phyloP scores from a whole-genome alignment of 2,797 vertebrate genomes.

The Orestias chungarensis region DNA sequence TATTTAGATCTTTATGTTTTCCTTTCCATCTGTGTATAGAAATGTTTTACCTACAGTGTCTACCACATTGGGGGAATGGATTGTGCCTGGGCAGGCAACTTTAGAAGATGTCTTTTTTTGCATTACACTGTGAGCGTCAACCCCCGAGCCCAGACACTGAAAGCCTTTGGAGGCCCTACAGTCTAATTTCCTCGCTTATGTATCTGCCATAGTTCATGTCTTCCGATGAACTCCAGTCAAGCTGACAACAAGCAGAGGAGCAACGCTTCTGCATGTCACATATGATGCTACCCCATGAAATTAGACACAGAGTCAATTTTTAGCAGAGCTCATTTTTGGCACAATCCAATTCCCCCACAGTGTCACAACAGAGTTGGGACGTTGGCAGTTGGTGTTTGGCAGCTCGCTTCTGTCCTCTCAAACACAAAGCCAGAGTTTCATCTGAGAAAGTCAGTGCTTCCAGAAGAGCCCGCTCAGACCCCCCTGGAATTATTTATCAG shows the following conservation, averaged over 20 bases:
- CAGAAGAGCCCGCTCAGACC: constrained; percentile 11
- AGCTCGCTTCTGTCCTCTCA: constrained; percentile 27
- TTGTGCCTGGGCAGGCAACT: constrained; percentile 18
- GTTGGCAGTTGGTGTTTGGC: constrained; percentile 38
- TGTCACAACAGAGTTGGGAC: constrained; percentile 38
- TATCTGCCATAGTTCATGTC: constrained; percentile 1
- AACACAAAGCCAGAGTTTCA: constrained; percentile 35
- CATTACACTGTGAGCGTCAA: constrained; percentile 17
- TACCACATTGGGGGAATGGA: background rate
- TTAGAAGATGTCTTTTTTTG: constrained; percentile 3
- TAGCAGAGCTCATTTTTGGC: constrained; percentile 46
- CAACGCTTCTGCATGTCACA: constrained; percentile 31
- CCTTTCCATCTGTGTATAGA: background rate
- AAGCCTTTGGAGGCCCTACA: constrained; percentile 13
- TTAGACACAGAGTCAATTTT: constrained; percentile 51
- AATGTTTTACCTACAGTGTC: background rate
- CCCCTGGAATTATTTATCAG: constrained; percentile 22
- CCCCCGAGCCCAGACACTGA: constrained; percentile 16
- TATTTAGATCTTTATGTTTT: too few relatives aligned
- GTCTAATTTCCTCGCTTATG: constrained; percentile 14
- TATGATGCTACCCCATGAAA: constrained; percentile 37
- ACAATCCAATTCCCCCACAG: constrained; percentile 34
- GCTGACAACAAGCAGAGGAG: constrained; percentile 19
- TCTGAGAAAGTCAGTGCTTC: constrained; percentile 36
- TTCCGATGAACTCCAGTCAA: constrained; percentile 19